Evolutionary conservation across 2,888 invertebrate species (phyloP).

Genomic region (Stenurella melanura): DNA sequence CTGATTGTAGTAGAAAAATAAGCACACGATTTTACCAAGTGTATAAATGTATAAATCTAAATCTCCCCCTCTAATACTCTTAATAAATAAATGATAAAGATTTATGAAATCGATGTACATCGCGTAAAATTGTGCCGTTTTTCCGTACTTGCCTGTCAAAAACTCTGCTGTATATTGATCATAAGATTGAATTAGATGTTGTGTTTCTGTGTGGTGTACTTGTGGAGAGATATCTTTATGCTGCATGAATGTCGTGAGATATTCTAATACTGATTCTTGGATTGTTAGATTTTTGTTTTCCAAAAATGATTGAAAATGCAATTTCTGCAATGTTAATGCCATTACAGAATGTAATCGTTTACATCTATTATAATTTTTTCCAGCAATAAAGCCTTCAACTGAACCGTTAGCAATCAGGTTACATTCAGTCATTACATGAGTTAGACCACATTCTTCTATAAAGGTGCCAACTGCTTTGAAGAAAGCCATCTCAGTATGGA

Average conservation of each 20-base stretch:
- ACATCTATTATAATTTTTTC: slow-evolving; percentile 50
- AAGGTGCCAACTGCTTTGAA: slow-evolving; percentile 53
- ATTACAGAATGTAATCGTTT: slow-evolving; percentile 53
- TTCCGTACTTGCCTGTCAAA: slow-evolving; percentile 54
- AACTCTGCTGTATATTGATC: slow-evolving; percentile 53
- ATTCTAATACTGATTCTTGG: slow-evolving; percentile 50
- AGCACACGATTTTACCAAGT: slow-evolving; percentile 50
- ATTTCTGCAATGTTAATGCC: slow-evolving; percentile 53
- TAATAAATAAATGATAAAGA: slow-evolving; percentile 52
- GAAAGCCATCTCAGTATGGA: slow-evolving; percentile 51
- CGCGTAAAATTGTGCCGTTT: slow-evolving; percentile 51
- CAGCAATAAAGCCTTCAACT: slow-evolving; percentile 45
- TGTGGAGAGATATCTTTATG: slow-evolving; percentile 53
- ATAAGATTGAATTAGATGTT: slow-evolving; percentile 51
- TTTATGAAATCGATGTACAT: slow-evolving; percentile 53
- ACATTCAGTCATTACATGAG: slow-evolving; percentile 45
- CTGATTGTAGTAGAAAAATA: slow-evolving; percentile 44
- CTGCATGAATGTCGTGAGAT: slow-evolving; percentile 50
- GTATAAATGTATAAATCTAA: slow-evolving; percentile 53
- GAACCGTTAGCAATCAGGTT: slow-evolving; percentile 48
- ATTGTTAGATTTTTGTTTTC: slow-evolving; percentile 48
- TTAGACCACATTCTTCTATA: slow-evolving; percentile 50
- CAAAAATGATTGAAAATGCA: slow-evolving; percentile 60
- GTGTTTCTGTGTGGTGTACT: slow-evolving; percentile 51
- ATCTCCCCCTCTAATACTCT: slow-evolving; percentile 58